Evolutionary conservation across 2,113 vertebrate genomes (phyloP), one percentile per base, ranked within the genome.

Genomic region (Atrichornis clamosus): DNA sequence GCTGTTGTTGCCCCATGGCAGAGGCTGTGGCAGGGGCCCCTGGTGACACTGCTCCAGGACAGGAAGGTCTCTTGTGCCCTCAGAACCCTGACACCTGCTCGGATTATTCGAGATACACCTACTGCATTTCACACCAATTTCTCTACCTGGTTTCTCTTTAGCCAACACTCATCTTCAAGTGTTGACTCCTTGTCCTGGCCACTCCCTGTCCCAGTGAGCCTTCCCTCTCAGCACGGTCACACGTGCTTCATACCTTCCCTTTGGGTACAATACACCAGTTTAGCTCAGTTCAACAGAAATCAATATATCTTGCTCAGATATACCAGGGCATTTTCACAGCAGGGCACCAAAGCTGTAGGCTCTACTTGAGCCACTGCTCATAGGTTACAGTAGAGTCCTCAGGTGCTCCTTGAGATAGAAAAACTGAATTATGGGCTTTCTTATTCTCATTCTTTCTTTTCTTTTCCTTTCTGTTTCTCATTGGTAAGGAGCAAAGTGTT

Each of bases 1-100:
- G 7, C 49, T 60, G 6, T 6, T 28, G 5, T 9, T 27, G 26
- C 19, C 27, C 21, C 0, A 0, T 3, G n/a, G 10, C 11, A 64
- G 37, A 39, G 55, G 12, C 9, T 39, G 13, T 27, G 41, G 1
- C 7, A 22, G 7, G 7, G 10, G 22, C 4, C 5, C 5, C 59
- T 73, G 64, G 13, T 15, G 49, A 23, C 32, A 3, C n/a, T 79
- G 35, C 49, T 62, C 32, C 37, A 56, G 35, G 60, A 49, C 27
- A 18, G 44, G 24, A 13, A 11, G 11, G 10, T 33, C 22, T 62
- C 47, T 58, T 49, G 13, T 92, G 55, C 59, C 6, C 42, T 35
- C 30, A 42, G 49, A 84, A 9, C 10, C 10, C 41, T 59, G 30
- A 9, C 2, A 11, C 5, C 35, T 35, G 13, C 8, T 7, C 14